These are phyloP conservation scores for Melitaea athalia DNA, from an alignment of 2,888 invertebrate genomes.

Conservation along the genomic window DNA sequence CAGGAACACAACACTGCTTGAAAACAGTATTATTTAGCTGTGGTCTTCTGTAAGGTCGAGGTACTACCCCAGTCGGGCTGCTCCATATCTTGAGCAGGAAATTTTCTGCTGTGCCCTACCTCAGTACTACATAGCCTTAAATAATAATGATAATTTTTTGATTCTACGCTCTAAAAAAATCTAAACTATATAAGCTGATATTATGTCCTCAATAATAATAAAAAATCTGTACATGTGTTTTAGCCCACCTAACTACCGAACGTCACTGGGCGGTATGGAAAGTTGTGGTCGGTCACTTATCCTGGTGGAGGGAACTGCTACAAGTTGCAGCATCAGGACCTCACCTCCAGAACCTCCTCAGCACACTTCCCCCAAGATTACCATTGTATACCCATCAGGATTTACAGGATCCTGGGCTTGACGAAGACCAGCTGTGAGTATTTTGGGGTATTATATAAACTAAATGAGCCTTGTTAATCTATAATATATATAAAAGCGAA, in stretches of 20 bases:
- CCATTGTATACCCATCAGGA: constrained; percentile 50
- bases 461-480: not conserved
- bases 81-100: too few relatives aligned
- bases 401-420: constrained; percentile 44
- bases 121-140: too few relatives aligned
- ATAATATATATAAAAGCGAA: too few relatives aligned
- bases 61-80: too few relatives aligned
- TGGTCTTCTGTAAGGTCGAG: too few relatives aligned
- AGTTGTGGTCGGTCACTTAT: constrained; percentile 88
- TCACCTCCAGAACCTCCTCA: constrained; percentile 74
- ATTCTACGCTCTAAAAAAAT: too few relatives aligned
- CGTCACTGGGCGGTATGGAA: constrained; percentile 93
- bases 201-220: not conserved
- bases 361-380: constrained; percentile 55
- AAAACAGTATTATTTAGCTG: too few relatives aligned
- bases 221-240: not conserved
- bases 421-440: constrained; percentile 67
- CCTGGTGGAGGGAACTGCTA: constrained; percentile 87
- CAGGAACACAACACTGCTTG: too few relatives aligned
- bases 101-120: too few relatives aligned
- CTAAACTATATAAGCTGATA: too few relatives aligned
- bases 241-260: constrained; percentile 80
- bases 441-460: not conserved
- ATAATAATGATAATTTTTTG: too few relatives aligned
- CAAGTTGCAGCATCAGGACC: constrained; percentile 88